A percentile compares a stretch with the other conserved stretches of the same genome.
Evolutionary conservation across 2,113 vertebrate genomes (phyloP).

Genomic region (Python bivittatus): DNA sequence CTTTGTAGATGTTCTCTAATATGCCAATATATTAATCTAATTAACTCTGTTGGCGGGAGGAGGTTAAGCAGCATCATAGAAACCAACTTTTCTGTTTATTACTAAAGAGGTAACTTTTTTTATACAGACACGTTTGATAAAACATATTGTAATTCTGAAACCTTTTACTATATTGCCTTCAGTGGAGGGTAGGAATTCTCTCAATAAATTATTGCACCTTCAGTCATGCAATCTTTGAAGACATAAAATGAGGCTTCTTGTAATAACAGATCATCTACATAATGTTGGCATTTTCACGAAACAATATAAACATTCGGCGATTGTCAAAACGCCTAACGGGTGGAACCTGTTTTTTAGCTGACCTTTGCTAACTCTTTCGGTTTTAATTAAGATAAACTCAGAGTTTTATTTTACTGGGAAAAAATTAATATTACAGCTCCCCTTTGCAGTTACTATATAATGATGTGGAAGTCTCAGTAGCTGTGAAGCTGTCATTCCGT

Average conservation of each 20-base stretch:
- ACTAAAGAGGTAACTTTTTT: constrained; percentile 67
- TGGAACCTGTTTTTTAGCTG: background rate
- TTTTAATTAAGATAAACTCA: background rate
- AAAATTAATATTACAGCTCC: background rate
- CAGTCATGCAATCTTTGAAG: constrained; percentile 65
- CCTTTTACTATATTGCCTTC: constrained; percentile 72
- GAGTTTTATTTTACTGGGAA: background rate
- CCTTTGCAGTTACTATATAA: background rate
- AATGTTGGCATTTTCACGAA: constrained; percentile 65
- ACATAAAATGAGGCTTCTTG: constrained; percentile 60
- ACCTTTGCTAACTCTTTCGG: background rate
- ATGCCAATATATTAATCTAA: constrained; percentile 71
- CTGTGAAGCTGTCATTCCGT: background rate
- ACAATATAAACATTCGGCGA: constrained; percentile 29
- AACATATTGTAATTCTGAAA: constrained; percentile 67
- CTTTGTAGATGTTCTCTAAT: constrained; percentile 65
- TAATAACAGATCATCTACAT: constrained; percentile 57
- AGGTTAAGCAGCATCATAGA: constrained; percentile 60
- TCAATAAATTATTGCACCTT: constrained; percentile 74
- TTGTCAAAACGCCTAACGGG: background rate
- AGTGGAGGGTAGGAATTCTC: constrained; percentile 64
- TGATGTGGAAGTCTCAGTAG: background rate
- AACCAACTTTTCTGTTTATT: constrained; percentile 57
- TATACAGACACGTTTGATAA: constrained; percentile 70
- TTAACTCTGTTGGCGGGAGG: constrained; percentile 56